phyloP scores from a whole-genome alignment of 1,140 invertebrate genomes.

The Hyphantria cunea region DNA sequence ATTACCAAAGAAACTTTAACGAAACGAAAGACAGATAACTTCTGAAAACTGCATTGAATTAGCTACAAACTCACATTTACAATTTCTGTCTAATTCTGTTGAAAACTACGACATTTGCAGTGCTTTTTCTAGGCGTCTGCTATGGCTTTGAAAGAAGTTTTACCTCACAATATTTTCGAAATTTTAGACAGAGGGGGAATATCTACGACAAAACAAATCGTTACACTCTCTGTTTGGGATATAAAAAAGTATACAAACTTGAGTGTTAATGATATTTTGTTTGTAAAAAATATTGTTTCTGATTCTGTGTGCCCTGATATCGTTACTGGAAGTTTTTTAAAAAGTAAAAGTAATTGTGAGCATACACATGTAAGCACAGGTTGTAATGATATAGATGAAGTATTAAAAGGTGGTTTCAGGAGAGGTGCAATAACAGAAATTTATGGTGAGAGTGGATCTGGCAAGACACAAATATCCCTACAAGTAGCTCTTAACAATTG shows the following conservation, averaged over 20 bases:
- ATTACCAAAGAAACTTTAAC: no score
- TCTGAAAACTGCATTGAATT: no score
- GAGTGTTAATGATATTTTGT: conserved; percentile 48
- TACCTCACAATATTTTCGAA: conserved; percentile 59
- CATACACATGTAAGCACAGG: conserved; percentile 80
- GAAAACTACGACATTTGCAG: no score
- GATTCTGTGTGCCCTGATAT: conserved; percentile 39
- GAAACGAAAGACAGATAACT: no score
- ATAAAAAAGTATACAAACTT: conserved; percentile 66
- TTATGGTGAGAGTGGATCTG: conserved; percentile 90
- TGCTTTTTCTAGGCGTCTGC: no score
- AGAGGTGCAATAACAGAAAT: conserved; percentile 91
- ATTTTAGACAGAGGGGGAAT: conserved; percentile 58
- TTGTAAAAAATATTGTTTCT: conserved; percentile 58
- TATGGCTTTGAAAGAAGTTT: conserved; percentile 35
- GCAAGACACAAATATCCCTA: conserved; percentile 93
- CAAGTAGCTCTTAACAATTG: conserved; percentile 83
- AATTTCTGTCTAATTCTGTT: no score
- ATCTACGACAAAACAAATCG: conserved; percentile 55
- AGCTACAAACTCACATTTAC: no score
- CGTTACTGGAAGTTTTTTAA: conserved; percentile 38
- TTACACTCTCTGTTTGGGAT: conserved; percentile 58
- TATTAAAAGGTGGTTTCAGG: conserved; percentile 88
- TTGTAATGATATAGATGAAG: conserved; percentile 83
- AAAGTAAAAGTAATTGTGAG: conserved; percentile 28